A percentile compares a stretch with the other conserved stretches of the same genome.
Conservation (phyloP, 2,797 vertebrate species). For the Bradypodion ventrale region DNA sequence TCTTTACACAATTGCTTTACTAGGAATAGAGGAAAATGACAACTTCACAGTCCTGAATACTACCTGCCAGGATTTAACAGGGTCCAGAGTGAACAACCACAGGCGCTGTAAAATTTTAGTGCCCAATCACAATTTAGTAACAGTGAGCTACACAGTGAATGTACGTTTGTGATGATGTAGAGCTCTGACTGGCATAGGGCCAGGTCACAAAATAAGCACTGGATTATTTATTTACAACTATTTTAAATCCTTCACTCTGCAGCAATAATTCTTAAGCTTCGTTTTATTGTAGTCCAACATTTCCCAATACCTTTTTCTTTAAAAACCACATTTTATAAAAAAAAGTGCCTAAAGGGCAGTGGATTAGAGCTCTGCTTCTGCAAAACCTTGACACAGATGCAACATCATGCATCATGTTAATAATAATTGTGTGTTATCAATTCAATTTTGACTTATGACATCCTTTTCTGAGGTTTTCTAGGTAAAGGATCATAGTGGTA, state of each 20-base stretch:
- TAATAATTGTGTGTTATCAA: no score
- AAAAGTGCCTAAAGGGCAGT: constrained; percentile 1
- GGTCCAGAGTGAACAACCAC: neutral
- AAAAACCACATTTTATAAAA: neutral
- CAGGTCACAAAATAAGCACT: neutral
- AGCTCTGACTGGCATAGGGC: accelerated
- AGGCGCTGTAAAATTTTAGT: constrained; percentile 1
- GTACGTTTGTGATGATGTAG: neutral
- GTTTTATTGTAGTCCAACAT: neutral
- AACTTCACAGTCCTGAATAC: neutral
- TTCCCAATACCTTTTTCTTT: neutral
- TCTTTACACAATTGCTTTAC: accelerated
- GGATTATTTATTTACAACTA: neutral
- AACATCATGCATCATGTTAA: neutral
- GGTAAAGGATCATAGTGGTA: no score
- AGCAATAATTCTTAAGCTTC: neutral
- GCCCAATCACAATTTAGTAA: constrained; percentile 13
- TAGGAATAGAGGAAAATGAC: neutral
- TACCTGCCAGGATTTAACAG: neutral
- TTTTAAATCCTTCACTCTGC: neutral
- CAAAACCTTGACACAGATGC: neutral
- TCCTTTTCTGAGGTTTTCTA: no score
- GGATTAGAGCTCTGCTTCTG: neutral
- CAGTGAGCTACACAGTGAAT: neutral
- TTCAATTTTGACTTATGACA: no score